Conservation (phyloP, 2,113 vertebrate species). For the Anolis carolinensis region DNA sequence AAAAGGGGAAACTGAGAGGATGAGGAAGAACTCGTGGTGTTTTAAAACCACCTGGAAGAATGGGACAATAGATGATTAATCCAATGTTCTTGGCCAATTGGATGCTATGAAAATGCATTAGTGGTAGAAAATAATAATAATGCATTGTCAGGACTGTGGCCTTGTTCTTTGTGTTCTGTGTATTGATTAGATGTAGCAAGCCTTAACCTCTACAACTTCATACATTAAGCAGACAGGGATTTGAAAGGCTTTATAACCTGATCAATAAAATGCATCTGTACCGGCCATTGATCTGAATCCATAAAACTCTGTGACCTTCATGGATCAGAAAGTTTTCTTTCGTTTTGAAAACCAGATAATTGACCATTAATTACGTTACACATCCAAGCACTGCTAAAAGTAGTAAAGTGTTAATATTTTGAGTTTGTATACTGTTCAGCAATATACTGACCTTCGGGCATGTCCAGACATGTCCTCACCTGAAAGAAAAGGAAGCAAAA, state of each 20-base stretch:
- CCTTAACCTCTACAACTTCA: background rate
- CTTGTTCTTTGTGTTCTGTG: slow-evolving; percentile 19
- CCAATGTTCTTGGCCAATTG: too few relatives aligned
- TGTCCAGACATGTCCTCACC: slow-evolving; percentile 69
- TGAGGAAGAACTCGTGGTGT: too few relatives aligned
- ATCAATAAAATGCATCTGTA: slow-evolving; percentile 17
- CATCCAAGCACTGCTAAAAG: slow-evolving; percentile 62
- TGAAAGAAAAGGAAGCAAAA: slow-evolving; percentile 66
- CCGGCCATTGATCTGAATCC: slow-evolving; percentile 54
- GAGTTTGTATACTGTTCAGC: slow-evolving; percentile 64
- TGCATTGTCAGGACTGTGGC: background rate
- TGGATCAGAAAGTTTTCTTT: slow-evolving; percentile 43
- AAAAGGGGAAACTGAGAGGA: too few relatives aligned
- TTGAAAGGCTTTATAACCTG: slow-evolving; percentile 30
- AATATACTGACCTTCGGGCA: slow-evolving; percentile 53
- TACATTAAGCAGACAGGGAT: background rate
- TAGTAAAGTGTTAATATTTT: slow-evolving; percentile 60
- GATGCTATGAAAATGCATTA: background rate
- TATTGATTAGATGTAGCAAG: slow-evolving; percentile 26
- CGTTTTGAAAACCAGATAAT: slow-evolving; percentile 44
- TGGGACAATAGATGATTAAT: too few relatives aligned
- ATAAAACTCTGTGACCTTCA: slow-evolving; percentile 37
- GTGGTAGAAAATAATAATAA: background rate
- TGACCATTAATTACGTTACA: slow-evolving; percentile 66
- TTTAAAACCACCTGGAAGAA: too few relatives aligned